Conservation (phyloP, 2,888 invertebrate species). For the Sinohyriopsis cumingii region DNA sequence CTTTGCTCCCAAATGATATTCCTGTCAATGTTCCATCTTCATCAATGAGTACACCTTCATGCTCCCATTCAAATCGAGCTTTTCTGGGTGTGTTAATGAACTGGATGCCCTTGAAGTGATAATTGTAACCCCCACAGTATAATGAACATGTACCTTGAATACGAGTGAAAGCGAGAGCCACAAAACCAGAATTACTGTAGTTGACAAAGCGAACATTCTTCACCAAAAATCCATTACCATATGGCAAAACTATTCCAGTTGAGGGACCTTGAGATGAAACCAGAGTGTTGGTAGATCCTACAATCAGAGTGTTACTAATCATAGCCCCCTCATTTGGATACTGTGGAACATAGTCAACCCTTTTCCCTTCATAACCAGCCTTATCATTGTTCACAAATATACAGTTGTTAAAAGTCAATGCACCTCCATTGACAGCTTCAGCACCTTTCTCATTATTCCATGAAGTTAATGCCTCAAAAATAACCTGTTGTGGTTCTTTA, state of each 20-base stretch:
- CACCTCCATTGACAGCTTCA: constrained; percentile 62
- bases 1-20: constrained; percentile 27
- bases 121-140: constrained; percentile 57
- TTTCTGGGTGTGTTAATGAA: constrained; percentile 54
- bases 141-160: constrained; percentile 50
- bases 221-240: constrained; percentile 51
- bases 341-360: constrained; percentile 27
- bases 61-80: constrained; percentile 42
- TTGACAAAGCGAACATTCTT: constrained; percentile 41
- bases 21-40: constrained; percentile 62
- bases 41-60: constrained; percentile 56
- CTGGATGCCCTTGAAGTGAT: constrained; percentile 32
- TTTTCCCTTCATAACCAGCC: constrained; percentile 62
- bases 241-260: constrained; percentile 55
- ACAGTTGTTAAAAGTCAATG: constrained; percentile 60
- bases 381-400: constrained; percentile 57
- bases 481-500: constrained; percentile 31
- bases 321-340: constrained; percentile 44
- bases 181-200: constrained; percentile 25
- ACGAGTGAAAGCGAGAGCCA: constrained; percentile 43
- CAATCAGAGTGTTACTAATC: constrained; percentile 49
- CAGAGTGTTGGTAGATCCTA: constrained; percentile 36
- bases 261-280: constrained; percentile 25
- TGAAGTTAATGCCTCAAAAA: constrained; percentile 50
- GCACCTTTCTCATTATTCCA: constrained; percentile 69